Evolutionary conservation across 2,888 invertebrate species (phyloP).

Genomic region (Thymelicus acteon): DNA sequence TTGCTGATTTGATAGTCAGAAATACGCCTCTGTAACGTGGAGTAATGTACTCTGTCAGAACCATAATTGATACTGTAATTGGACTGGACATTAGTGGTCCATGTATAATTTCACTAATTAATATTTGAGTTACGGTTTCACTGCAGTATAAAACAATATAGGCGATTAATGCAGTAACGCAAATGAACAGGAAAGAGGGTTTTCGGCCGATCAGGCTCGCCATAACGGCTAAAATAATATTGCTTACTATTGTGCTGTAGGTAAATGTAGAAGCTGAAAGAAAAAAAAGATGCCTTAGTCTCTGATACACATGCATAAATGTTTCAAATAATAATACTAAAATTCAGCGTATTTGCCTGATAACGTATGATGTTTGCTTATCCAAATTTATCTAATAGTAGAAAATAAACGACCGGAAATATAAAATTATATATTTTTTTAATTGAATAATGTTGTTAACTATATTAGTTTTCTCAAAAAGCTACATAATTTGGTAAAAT

Average conservation of each 20-base stretch:
- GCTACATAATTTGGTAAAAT: neutral
- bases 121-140: conserved; percentile 36
- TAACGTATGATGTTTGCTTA: too few species aligned
- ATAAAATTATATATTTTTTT: too few species aligned
- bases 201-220: conserved; percentile 16
- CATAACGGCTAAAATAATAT: conserved; percentile 5
- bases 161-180: neutral
- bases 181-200: neutral
- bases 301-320: neutral
- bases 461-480: neutral
- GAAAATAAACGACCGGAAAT: too few species aligned
- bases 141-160: conserved; percentile 41
- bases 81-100: conserved; percentile 37
- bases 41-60: conserved; percentile 44
- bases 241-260: conserved; percentile 8
- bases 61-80: conserved; percentile 37
- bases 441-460: too few species aligned
- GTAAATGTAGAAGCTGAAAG: conserved; percentile 8
- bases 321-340: neutral
- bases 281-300: neutral
- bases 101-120: conserved; percentile 42
- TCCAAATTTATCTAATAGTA: too few species aligned
- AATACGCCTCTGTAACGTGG: conserved; percentile 43
- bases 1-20: conserved; percentile 42
- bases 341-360: too few species aligned